Evolutionary conservation across 2,797 vertebrate species (phyloP).

Genomic region (Alcedo quadribrachys): DNA sequence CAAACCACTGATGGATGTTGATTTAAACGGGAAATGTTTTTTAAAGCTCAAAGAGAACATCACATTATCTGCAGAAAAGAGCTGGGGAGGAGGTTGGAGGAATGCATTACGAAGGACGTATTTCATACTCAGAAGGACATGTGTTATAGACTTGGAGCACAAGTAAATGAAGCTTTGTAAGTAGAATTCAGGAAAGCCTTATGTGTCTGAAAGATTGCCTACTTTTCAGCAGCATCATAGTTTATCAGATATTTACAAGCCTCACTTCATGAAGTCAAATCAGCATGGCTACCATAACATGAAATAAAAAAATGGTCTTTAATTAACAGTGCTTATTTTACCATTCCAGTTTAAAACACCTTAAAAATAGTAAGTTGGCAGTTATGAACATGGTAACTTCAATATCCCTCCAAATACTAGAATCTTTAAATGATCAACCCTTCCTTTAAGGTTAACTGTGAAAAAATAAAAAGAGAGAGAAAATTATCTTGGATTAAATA

Average conservation of each 20-base stretch:
- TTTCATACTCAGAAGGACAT: neutral
- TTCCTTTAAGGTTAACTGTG: neutral
- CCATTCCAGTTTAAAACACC: neutral
- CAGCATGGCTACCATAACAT: neutral
- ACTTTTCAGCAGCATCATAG: neutral
- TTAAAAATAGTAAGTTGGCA: neutral
- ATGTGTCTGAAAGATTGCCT: neutral
- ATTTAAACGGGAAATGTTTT: constrained; percentile 42
- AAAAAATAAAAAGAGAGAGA: neutral
- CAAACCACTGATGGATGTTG: constrained; percentile 6
- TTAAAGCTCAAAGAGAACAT: constrained; percentile 1
- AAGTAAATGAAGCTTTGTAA: neutral
- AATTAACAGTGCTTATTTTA: neutral
- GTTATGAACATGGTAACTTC: neutral
- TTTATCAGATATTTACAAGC: neutral
- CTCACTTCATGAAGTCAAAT: neutral
- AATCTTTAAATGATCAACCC: neutral
- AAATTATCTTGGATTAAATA: neutral
- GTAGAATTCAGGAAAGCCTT: neutral
- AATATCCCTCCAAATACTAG: neutral
- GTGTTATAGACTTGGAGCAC: neutral
- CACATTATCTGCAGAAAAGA: neutral
- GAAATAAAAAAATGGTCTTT: neutral
- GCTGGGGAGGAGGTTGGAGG: neutral
- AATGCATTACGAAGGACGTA: neutral